These are phyloP conservation scores for Cinclus cinclus DNA, from an alignment of 2,113 vertebrate genomes.

Conservation along the genomic window DNA sequence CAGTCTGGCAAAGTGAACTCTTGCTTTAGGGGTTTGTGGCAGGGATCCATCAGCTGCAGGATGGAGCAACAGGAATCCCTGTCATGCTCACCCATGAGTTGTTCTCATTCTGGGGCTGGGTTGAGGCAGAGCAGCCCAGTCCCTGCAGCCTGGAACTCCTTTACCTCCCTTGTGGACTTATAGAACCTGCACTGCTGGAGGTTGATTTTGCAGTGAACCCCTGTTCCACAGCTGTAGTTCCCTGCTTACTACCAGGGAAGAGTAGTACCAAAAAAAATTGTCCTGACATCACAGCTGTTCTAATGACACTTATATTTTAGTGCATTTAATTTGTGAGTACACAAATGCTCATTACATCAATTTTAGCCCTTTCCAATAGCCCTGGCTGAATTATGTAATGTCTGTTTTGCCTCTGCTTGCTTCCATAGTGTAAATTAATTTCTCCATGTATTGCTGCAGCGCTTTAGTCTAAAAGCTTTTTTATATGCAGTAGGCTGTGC, in stretches of 20 bases:
- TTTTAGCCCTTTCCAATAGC: constrained; percentile 22
- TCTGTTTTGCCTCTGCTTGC: constrained; percentile 51
- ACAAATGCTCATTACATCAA: constrained; percentile 28
- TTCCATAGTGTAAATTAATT: constrained; percentile 40
- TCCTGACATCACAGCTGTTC: background rate
- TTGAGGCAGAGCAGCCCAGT: background rate
- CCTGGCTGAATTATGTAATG: constrained; percentile 47
- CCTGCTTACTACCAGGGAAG: background rate
- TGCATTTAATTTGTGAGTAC: constrained; percentile 37
- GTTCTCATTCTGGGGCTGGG: background rate
- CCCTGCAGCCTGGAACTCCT: background rate
- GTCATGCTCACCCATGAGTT: background rate
- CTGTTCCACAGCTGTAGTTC: background rate
- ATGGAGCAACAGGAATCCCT: background rate
- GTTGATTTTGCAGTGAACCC: background rate
- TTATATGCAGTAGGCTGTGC: constrained; percentile 47
- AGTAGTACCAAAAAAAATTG: background rate
- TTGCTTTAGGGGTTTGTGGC: background rate
- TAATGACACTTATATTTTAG: constrained; percentile 4
- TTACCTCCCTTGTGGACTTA: background rate
- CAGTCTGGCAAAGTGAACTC: background rate
- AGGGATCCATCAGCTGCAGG: background rate
- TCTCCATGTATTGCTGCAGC: constrained; percentile 23
- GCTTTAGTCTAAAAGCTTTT: constrained; percentile 53
- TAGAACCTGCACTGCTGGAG: background rate